Conservation (phyloP, 2,113 vertebrate genomes). For the Lipophrys pholis region DNA sequence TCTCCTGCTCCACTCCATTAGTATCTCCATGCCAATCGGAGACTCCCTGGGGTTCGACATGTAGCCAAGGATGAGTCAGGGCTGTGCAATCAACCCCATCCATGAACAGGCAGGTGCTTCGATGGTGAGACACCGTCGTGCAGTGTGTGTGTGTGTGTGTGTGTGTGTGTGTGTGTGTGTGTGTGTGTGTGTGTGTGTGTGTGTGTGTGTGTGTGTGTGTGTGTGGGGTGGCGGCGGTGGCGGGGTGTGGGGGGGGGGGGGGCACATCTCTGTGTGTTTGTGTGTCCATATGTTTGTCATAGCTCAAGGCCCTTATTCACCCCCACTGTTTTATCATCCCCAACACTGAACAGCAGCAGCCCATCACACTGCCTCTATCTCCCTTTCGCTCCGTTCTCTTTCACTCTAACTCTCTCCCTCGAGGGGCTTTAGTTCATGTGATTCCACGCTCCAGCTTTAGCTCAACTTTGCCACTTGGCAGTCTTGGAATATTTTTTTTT, state of each 20-base stretch:
- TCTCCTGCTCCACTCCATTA: constrained; percentile 81
- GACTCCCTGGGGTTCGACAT: constrained; percentile 78
- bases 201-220: constrained; percentile 48
- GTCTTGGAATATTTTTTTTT: constrained; percentile 67
- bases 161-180: constrained; percentile 30
- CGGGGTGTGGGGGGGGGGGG: constrained; percentile 37
- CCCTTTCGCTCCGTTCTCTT: constrained; percentile 67
- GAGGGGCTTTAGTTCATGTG: constrained; percentile 79
- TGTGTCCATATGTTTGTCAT: constrained; percentile 73
- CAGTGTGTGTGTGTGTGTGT: constrained; percentile 44
- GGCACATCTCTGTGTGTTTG: constrained; percentile 49
- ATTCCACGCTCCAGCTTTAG: constrained; percentile 81
- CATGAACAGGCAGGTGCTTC: constrained; percentile 74
- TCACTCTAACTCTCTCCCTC: constrained; percentile 72
- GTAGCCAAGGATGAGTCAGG: constrained; percentile 83
- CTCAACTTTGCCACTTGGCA: constrained; percentile 83
- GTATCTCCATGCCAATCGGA: constrained; percentile 80
- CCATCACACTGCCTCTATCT: constrained; percentile 70
- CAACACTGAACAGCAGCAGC: constrained; percentile 74
- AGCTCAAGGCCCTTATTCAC: constrained; percentile 75
- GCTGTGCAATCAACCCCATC: constrained; percentile 77
- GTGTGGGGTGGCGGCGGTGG: too few relatives aligned
- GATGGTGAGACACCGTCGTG: constrained; percentile 56
- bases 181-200: constrained; percentile 52
- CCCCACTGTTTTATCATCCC: constrained; percentile 80